Evolutionary conservation across 1,140 invertebrate species (phyloP).

Genomic region (Daktulosphaira vitifoliae): DNA sequence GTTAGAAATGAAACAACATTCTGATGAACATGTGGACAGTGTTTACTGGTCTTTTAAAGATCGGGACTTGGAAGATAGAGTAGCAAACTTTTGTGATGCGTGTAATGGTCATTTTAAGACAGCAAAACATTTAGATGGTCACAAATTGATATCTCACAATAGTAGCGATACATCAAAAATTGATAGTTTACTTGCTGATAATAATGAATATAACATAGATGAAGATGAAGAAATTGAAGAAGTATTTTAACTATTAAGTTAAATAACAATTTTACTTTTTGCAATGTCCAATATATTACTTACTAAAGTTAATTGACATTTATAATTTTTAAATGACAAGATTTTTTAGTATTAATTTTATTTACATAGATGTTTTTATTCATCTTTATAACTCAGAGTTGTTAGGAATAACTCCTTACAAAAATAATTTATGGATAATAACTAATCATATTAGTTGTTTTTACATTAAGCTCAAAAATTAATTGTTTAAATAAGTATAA

Average conservation of each 20-base stretch:
- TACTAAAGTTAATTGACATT: no score
- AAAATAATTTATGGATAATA: no score
- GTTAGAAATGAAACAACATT: conserved; percentile 30
- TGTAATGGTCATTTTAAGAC: conserved; percentile 28
- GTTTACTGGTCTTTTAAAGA: conserved; percentile 30
- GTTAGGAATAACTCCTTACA: no score
- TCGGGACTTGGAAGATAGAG: conserved; percentile 14
- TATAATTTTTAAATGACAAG: no score
- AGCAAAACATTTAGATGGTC: conserved; percentile 26
- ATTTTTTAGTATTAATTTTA: no score
- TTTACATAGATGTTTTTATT: no score
- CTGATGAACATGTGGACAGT: conserved; percentile 28
- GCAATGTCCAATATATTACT: no score
- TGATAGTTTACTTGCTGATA: conserved; percentile 3
- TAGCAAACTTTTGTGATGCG: conserved; percentile 13
- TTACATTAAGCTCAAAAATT: no score
- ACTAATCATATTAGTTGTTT: no score
- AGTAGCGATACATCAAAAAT: conserved; percentile 26
- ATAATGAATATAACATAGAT: conserved; percentile 14
- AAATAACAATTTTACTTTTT: no score
- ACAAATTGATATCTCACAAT: conserved; percentile 27
- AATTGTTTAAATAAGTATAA: no score
- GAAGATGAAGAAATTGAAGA: conserved; percentile 30
- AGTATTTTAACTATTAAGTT: conserved; percentile 9
- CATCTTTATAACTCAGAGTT: no score